phyloP scores from a whole-genome alignment of 1,140 invertebrate species.

The Heliconius himera region DNA sequence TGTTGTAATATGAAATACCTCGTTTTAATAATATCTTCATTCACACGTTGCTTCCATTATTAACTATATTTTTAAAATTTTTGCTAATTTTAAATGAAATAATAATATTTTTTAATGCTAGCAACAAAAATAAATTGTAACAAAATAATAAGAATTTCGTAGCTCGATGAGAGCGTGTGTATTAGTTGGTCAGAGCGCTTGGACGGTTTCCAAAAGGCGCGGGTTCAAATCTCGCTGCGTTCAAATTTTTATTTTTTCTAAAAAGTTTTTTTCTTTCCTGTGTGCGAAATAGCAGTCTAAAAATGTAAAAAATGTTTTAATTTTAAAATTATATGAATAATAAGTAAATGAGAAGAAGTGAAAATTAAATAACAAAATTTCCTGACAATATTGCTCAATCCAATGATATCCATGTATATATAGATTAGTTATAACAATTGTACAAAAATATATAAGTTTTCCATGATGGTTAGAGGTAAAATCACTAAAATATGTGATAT shows the following conservation, averaged over 20 bases:
- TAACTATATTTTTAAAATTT: neutral
- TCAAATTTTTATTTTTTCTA: too few species aligned
- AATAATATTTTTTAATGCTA: neutral
- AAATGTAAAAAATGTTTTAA: neutral
- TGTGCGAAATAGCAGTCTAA: too few species aligned
- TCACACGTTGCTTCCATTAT: neutral
- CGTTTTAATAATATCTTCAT: neutral
- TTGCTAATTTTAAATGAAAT: neutral
- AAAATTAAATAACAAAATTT: neutral
- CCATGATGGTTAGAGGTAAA: constrained; percentile 9
- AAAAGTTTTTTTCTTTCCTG: too few species aligned
- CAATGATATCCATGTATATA: constrained; percentile 20
- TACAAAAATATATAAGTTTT: constrained; percentile 7
- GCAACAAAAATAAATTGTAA: too few species aligned
- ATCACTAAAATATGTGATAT: constrained; percentile 26
- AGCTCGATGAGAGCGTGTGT: too few species aligned
- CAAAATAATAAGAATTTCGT: too few species aligned
- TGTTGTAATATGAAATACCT: constrained; percentile 8
- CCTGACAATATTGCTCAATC: constrained; percentile 21
- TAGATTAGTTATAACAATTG: constrained; percentile 8
- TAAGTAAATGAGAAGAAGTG: too few species aligned
- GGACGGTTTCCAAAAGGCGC: too few species aligned
- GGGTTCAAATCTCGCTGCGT: too few species aligned
- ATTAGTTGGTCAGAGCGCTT: too few species aligned
- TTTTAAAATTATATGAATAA: neutral